A percentile compares a stretch with the other conserved stretches of the same genome.
phyloP scores from a whole-genome alignment of 2,888 invertebrate species.

The Polyommatus iphigenia region DNA sequence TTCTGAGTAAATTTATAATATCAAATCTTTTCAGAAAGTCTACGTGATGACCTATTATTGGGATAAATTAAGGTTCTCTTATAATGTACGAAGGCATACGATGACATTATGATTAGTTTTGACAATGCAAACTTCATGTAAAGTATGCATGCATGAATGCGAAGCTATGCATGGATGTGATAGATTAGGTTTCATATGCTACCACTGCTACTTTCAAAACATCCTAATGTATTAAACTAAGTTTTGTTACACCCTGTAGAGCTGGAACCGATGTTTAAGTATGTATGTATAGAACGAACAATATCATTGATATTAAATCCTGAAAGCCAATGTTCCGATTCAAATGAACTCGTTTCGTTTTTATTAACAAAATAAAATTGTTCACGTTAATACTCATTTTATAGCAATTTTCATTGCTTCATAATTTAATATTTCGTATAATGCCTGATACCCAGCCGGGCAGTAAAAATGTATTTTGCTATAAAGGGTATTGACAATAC shows the following conservation, averaged over 20 bases:
- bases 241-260: no score
- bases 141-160: not conserved
- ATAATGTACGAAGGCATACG: no score
- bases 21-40: no score
- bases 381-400: slow-evolving; percentile 20
- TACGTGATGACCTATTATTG: no score
- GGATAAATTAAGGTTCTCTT: no score
- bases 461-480: not conserved
- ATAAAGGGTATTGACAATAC: not conserved
- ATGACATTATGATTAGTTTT: no score
- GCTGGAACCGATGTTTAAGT: no score
- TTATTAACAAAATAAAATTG: slow-evolving; percentile 13
- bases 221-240: no score
- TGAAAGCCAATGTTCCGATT: not conserved
- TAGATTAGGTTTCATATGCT: no score
- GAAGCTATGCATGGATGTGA: not conserved
- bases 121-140: no score
- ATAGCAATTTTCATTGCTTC: slow-evolving; percentile 20
- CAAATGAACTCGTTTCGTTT: slow-evolving; percentile 11
- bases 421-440: slow-evolving; percentile 21
- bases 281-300: not conserved
- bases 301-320: not conserved
- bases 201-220: no score
- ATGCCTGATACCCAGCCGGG: not conserved
- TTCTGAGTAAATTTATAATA: no score